Conservation (phyloP, 2,888 invertebrate genomes). For the Plagiodera versicolora region DNA sequence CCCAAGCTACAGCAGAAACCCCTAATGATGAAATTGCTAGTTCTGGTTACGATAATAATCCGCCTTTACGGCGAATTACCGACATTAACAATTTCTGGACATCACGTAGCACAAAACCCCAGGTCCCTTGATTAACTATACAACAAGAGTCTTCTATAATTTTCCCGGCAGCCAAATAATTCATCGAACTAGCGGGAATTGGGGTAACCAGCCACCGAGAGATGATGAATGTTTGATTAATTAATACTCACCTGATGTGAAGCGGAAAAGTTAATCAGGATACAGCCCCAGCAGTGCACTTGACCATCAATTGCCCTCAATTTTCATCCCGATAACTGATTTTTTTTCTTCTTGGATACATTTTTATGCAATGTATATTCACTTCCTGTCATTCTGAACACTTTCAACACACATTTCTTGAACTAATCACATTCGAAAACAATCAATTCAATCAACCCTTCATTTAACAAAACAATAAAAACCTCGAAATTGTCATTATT, state of each 20-base stretch:
- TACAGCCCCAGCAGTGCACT: no score
- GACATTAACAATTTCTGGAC: background rate
- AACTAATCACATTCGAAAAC: no score
- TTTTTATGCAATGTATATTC: no score
- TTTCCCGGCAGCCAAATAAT: constrained; percentile 9
- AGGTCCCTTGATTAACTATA: background rate
- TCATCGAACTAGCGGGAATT: constrained; percentile 3
- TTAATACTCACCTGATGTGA: constrained; percentile 10
- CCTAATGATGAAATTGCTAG: background rate
- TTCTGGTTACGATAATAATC: background rate
- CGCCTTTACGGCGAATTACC: background rate
- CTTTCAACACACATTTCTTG: no score
- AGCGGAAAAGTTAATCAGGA: background rate
- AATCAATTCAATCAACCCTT: no score
- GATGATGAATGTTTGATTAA: constrained; percentile 14
- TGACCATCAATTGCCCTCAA: background rate
- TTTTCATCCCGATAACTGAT: no score
- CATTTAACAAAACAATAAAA: no score
- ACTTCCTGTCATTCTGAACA: no score
- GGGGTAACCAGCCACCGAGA: constrained; percentile 6
- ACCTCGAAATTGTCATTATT: no score
- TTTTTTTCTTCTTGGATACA: no score
- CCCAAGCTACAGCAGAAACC: no score
- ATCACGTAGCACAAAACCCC: background rate
- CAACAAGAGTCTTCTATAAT: background rate